Conservation (phyloP, 2,888 invertebrate species). For the Nematopogon swammerdamellus region DNA sequence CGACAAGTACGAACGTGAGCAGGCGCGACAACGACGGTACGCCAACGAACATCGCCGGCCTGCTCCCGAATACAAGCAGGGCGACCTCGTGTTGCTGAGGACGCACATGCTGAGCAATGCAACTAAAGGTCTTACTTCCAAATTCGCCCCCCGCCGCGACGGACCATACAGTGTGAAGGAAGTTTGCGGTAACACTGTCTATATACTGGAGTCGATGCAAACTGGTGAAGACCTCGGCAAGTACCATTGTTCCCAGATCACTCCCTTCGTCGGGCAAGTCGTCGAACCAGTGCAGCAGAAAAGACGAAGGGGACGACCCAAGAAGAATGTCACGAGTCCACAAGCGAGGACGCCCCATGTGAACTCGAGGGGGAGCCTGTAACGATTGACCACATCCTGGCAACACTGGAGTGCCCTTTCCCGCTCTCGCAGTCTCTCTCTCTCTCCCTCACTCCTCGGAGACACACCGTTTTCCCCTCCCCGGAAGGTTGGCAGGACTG, state of each 20-base stretch:
- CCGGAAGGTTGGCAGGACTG: too few species aligned
- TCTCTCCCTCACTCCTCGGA: too few species aligned
- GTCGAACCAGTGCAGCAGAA: background rate
- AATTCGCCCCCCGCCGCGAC: constrained; percentile 3
- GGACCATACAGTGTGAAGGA: background rate
- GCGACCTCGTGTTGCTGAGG: background rate
- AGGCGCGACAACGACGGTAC: background rate
- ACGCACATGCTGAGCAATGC: background rate
- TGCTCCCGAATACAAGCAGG: background rate
- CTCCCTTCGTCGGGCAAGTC: constrained; percentile 1
- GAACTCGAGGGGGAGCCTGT: constrained; percentile 3
- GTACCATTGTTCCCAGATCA: constrained; percentile 5
- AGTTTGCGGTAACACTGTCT: background rate
- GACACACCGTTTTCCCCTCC: too few species aligned
- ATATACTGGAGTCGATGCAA: background rate
- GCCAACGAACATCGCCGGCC: constrained; percentile 1
- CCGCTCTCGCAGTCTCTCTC: too few species aligned
- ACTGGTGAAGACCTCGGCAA: background rate
- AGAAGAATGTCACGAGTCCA: background rate
- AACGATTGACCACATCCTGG: too few species aligned
- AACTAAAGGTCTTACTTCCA: background rate
- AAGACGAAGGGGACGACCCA: too few species aligned
- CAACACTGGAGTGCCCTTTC: too few species aligned
- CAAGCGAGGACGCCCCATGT: background rate
- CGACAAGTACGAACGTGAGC: background rate